Conservation (phyloP, 2,888 invertebrate genomes). For the Brachyopa scutellaris region DNA sequence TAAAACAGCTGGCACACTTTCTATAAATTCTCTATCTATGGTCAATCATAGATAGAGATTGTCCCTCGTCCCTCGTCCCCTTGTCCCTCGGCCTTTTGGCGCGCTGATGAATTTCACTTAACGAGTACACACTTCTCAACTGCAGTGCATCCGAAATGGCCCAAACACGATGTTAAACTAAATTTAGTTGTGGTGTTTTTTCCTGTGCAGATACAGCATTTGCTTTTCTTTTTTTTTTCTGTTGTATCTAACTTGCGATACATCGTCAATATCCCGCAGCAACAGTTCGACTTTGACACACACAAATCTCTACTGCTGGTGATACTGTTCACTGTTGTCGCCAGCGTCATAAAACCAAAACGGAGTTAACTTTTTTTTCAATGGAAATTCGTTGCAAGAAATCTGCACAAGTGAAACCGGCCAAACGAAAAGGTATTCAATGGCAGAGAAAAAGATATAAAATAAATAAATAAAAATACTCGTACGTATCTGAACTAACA, state of each 20-base stretch:
- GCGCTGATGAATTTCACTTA: conserved; percentile 47
- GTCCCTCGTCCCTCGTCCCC: background rate
- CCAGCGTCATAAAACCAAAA: background rate
- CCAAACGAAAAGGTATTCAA: conserved; percentile 1
- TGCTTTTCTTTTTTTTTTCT: conserved; percentile 18
- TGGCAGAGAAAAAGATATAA: conserved; percentile 10
- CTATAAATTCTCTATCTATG: conserved; percentile 55
- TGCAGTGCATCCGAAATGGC: conserved; percentile 53
- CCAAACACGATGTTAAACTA: conserved; percentile 38
- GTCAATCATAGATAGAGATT: no score
- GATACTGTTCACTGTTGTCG: background rate
- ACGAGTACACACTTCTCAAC: conserved; percentile 19
- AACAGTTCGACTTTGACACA: conserved; percentile 8
- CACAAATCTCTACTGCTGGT: background rate
- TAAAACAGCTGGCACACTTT: conserved; percentile 61
- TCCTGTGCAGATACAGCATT: no score
- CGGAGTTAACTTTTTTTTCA: conserved; percentile 12
- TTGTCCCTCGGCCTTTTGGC: background rate
- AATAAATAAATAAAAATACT: conserved; percentile 8
- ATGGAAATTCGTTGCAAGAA: conserved; percentile 28
- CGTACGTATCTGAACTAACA: conserved; percentile 26
- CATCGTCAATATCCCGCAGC: conserved; percentile 13
- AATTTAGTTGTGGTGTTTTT: conserved; percentile 6
- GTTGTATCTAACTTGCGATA: conserved; percentile 1
- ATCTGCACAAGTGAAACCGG: conserved; percentile 24